phyloP scores from a whole-genome alignment of 2,113 vertebrate genomes.

The Choloepus hoffmanni region DNA sequence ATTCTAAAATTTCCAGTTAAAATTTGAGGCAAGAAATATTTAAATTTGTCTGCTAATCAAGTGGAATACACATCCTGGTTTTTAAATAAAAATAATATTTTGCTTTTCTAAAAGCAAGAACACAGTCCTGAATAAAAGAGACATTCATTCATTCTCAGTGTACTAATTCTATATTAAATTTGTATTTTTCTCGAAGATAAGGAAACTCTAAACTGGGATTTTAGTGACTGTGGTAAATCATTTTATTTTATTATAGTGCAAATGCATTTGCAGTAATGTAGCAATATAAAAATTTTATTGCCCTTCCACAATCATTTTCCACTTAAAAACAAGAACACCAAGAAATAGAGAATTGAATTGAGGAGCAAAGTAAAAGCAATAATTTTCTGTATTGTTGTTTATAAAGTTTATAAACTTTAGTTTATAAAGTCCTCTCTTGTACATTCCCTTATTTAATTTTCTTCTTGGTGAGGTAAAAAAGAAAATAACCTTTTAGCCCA shows the following conservation, averaged over 20 bases:
- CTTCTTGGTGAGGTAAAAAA: neutral
- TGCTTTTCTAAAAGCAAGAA: neutral
- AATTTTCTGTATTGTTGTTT: neutral
- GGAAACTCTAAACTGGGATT: neutral
- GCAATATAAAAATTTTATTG: neutral
- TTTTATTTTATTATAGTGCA: neutral
- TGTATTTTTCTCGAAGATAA: neutral
- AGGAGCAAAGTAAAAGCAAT: neutral
- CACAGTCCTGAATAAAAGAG: neutral
- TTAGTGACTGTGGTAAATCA: neutral
- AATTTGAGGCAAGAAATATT: neutral
- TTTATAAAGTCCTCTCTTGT: neutral
- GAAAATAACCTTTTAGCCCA: neutral
- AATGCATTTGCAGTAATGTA: neutral
- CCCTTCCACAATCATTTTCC: conserved; percentile 11
- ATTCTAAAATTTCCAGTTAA: neutral
- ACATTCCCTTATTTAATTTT: neutral
- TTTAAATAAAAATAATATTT: conserved; percentile 7
- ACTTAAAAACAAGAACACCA: neutral
- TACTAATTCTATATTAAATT: neutral
- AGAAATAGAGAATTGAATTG: neutral
- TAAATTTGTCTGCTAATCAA: neutral
- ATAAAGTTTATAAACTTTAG: neutral
- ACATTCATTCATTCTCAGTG: neutral
- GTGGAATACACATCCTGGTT: neutral